phyloP scores from a whole-genome alignment of 2,113 vertebrate species.

The Myrmophylax atrothorax region DNA sequence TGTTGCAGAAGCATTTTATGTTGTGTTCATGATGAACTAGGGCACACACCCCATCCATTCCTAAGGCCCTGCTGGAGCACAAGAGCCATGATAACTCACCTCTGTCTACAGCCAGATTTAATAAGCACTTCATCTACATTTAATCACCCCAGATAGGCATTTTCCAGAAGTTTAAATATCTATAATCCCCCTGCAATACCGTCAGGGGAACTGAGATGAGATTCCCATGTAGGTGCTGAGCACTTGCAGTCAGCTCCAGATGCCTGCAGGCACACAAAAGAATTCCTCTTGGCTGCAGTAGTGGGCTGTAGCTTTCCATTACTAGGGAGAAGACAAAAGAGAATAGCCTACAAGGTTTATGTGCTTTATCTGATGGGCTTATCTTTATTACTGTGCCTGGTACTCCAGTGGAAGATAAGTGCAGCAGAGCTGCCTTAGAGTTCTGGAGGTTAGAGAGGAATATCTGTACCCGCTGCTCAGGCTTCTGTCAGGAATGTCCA shows the following conservation, averaged over 20 bases:
- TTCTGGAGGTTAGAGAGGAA: not conserved
- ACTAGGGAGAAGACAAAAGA: not conserved
- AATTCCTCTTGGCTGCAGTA: not conserved
- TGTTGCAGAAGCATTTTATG: not conserved
- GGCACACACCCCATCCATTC: not conserved
- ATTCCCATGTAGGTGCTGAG: not conserved
- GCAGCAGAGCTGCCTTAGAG: not conserved
- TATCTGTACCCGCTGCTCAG: not conserved
- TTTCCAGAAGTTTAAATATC: not conserved
- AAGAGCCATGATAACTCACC: not conserved
- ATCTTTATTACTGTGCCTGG: not conserved
- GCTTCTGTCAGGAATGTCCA: not conserved
- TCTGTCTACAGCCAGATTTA: not conserved
- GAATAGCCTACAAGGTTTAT: not conserved
- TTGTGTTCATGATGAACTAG: not conserved
- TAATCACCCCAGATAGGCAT: not conserved
- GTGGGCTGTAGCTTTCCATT: constrained; percentile 2
- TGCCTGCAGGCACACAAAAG: not conserved
- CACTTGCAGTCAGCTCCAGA: not conserved
- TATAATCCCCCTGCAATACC: not conserved
- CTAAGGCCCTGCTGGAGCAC: not conserved
- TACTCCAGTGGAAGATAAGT: not conserved
- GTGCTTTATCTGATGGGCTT: not conserved
- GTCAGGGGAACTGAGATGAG: not conserved
- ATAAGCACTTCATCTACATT: not conserved